These are phyloP conservation scores for Dryobotodes eremita DNA, from an alignment of 2,888 invertebrate genomes.

Conservation along the genomic window DNA sequence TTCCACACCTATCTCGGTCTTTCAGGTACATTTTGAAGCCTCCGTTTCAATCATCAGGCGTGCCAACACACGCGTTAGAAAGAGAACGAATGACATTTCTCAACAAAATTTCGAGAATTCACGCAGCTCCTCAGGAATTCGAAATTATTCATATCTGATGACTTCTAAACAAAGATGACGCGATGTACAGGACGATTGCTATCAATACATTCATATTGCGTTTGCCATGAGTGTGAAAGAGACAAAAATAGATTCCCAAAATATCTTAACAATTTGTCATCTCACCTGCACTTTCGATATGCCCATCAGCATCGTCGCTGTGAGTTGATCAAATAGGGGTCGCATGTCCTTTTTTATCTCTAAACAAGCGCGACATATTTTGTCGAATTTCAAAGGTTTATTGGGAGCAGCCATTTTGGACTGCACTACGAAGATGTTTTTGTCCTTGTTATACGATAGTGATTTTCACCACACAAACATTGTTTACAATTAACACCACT, in stretches of 20 bases:
- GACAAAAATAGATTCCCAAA: conserved; percentile 85
- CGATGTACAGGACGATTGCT: conserved; percentile 80
- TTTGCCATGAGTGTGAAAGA: conserved; percentile 79
- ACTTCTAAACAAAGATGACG: conserved; percentile 89
- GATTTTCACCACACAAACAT: conserved; percentile 59
- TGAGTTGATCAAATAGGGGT: conserved; percentile 92
- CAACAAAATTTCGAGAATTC: conserved; percentile 83
- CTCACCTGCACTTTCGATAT: conserved; percentile 91
- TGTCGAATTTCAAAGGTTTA: conserved; percentile 88
- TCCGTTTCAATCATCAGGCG: conserved; percentile 71
- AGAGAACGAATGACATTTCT: conserved; percentile 86
- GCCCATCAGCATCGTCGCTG: conserved; percentile 92
- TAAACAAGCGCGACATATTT: conserved; percentile 92
- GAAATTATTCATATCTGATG: conserved; percentile 79
- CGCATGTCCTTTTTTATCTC: conserved; percentile 92
- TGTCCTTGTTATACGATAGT: conserved; percentile 82
- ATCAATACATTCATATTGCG: conserved; percentile 72
- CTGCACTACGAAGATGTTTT: conserved; percentile 81
- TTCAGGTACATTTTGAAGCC: conserved; percentile 52
- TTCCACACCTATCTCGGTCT: conserved; percentile 73
- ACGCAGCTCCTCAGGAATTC: conserved; percentile 78
- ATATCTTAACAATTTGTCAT: conserved; percentile 82
- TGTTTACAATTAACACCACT: conserved; percentile 39
- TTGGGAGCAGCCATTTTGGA: conserved; percentile 87
- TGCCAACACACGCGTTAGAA: conserved; percentile 71